Evolutionary conservation across 2,797 vertebrate genomes (phyloP).

Genomic region (Neosilurus mollespiculum): DNA sequence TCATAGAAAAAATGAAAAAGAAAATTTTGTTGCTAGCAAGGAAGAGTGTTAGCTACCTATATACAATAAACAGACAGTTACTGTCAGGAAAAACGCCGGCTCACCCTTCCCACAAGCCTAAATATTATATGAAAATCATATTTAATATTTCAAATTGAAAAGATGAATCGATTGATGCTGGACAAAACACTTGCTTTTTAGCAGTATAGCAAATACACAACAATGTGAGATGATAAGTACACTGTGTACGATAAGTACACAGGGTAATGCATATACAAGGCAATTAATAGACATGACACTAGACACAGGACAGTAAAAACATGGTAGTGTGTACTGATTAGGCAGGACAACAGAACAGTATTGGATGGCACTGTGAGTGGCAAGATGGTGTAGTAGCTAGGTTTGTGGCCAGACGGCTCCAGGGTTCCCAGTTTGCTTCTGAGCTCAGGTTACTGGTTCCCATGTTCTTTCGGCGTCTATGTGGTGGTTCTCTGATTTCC

Average conservation of each 20-base stretch:
- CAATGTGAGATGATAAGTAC: background rate
- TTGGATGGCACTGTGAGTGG: background rate
- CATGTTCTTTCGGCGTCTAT: background rate
- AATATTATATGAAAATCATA: background rate
- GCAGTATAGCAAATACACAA: background rate
- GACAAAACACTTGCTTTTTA: background rate
- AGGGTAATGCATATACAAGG: background rate
- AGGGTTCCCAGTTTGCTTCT: background rate
- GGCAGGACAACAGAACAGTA: background rate
- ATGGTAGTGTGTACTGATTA: background rate
- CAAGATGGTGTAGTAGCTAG: background rate
- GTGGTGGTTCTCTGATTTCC: conserved; percentile 3
- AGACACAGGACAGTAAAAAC: background rate
- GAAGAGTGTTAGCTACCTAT: background rate
- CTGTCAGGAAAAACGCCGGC: background rate
- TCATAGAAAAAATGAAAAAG: background rate
- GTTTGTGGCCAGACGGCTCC: background rate
- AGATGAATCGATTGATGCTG: background rate
- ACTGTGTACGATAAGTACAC: background rate
- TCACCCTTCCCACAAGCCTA: too few species aligned
- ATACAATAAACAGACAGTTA: background rate
- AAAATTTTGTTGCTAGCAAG: background rate
- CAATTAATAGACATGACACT: background rate
- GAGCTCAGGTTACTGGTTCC: background rate
- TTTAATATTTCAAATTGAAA: background rate